Evolutionary conservation across 2,113 vertebrate species (phyloP).

Genomic region (Callaeas wilsoni): DNA sequence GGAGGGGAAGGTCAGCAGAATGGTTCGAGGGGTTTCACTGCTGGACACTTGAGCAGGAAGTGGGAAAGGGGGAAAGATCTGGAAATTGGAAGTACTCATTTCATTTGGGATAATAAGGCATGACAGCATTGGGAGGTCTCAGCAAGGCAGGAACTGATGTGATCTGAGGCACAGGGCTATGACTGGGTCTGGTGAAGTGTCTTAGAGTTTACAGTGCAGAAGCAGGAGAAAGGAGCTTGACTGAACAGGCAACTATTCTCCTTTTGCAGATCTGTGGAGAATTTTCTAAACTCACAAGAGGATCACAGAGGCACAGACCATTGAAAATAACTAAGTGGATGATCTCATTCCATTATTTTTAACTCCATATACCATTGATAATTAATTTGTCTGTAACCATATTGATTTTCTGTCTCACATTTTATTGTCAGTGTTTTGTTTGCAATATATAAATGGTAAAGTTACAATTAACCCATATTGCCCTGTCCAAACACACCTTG

Average conservation of each 20-base stretch:
- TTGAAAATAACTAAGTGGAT: constrained; percentile 61
- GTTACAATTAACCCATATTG: constrained; percentile 41
- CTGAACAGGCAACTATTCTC: neutral
- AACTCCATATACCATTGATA: constrained; percentile 69
- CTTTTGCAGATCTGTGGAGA: neutral
- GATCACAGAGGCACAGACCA: neutral
- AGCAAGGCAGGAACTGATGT: neutral
- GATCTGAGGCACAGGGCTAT: neutral
- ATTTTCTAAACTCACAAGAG: constrained; percentile 13
- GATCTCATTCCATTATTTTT: constrained; percentile 72
- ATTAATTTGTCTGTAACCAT: constrained; percentile 74
- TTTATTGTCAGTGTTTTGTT: constrained; percentile 67
- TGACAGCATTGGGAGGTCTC: neutral
- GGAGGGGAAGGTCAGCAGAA: neutral
- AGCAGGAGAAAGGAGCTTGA: neutral
- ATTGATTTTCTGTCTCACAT: constrained; percentile 69
- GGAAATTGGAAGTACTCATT: neutral
- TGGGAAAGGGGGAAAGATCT: neutral
- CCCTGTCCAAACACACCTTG: constrained; percentile 1
- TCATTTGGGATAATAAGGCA: neutral
- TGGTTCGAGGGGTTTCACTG: neutral
- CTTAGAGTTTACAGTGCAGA: neutral
- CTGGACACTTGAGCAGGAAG: neutral
- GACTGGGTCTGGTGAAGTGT: neutral
- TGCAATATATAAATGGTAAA: constrained; percentile 50